These are phyloP conservation scores for Leiothrix lutea DNA, from an alignment of 2,113 vertebrate genomes.

Conservation along the genomic window DNA sequence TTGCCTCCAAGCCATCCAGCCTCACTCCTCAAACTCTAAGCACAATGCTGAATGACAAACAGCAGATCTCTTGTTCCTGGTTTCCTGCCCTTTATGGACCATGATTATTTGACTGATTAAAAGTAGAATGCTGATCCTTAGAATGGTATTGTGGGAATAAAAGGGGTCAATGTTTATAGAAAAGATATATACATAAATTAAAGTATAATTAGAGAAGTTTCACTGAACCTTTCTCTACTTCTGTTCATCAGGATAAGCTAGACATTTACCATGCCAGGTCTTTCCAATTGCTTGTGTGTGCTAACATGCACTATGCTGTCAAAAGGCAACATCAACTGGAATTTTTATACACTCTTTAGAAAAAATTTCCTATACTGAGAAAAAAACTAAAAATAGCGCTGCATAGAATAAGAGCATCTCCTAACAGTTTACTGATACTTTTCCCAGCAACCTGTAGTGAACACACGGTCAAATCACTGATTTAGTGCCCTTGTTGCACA, in stretches of 20 bases:
- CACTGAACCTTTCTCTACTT: background rate
- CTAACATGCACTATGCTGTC: fast-evolving
- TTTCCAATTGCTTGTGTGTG: background rate
- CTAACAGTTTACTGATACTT: background rate
- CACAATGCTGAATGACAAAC: fast-evolving
- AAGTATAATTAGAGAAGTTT: background rate
- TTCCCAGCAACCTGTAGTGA: background rate
- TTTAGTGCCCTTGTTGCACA: background rate
- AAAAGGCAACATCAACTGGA: background rate
- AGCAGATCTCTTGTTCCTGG: background rate
- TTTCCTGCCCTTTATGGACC: background rate
- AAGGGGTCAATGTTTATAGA: background rate
- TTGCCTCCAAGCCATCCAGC: background rate
- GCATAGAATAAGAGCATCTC: background rate
- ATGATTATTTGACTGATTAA: background rate
- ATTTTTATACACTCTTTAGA: background rate
- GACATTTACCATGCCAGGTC: background rate
- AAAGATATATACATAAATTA: background rate
- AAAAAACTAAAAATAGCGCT: background rate
- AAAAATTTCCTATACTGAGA: background rate
- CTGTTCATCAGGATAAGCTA: background rate
- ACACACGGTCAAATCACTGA: background rate
- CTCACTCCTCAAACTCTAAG: background rate
- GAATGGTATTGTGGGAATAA: background rate
- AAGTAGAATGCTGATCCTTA: background rate